Evolutionary conservation across 2,888 invertebrate genomes (phyloP).

Genomic region (Bugulina stolonifera): DNA sequence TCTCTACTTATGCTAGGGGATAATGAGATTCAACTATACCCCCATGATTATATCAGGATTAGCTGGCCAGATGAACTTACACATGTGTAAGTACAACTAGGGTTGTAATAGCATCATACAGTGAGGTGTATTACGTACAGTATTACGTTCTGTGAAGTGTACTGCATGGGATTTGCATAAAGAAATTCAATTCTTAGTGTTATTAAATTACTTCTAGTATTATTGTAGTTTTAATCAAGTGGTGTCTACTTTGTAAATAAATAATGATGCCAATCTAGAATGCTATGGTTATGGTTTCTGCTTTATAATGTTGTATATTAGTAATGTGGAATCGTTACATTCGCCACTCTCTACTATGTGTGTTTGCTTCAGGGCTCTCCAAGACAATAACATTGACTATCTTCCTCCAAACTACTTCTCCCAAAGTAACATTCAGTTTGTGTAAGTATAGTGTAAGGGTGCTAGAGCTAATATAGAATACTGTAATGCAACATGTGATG

Average conservation of each 20-base stretch:
- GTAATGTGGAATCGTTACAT: too few relatives aligned
- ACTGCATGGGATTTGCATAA: not conserved
- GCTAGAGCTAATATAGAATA: too few relatives aligned
- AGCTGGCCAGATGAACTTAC: slow-evolving; percentile 30
- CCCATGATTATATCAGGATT: slow-evolving; percentile 30
- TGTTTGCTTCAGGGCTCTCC: slow-evolving; percentile 31
- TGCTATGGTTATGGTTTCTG: too few relatives aligned
- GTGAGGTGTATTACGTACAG: not conserved
- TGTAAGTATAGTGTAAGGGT: too few relatives aligned
- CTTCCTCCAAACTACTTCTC: slow-evolving; percentile 31
- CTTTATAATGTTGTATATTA: too few relatives aligned
- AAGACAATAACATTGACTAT: slow-evolving; percentile 33
- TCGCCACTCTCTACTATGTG: too few relatives aligned
- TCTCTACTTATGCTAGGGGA: slow-evolving; percentile 24
- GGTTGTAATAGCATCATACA: not conserved
- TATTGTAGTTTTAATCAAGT: too few relatives aligned
- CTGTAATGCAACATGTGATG: too few relatives aligned
- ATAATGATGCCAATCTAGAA: too few relatives aligned
- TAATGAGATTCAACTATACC: not conserved
- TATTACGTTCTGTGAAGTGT: not conserved
- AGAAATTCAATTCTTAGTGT: too few relatives aligned
- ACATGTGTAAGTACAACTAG: slow-evolving; percentile 30
- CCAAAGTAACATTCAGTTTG: slow-evolving; percentile 30
- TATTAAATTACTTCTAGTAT: too few relatives aligned
- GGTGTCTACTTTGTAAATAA: too few relatives aligned